phyloP scores from a whole-genome alignment of 2,797 vertebrate species.

The Corythornis leucogaster region DNA sequence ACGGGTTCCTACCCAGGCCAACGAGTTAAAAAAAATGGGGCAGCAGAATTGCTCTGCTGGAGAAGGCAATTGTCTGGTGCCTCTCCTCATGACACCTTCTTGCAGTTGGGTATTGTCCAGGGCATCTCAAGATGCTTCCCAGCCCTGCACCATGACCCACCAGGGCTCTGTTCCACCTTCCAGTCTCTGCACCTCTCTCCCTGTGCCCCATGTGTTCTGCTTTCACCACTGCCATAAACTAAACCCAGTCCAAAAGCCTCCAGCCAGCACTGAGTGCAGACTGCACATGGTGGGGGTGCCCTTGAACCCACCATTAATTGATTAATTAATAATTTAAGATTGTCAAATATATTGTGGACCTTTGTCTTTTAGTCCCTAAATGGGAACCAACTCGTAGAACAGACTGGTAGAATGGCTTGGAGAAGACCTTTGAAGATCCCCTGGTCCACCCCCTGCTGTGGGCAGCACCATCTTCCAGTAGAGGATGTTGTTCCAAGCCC shows the following conservation, averaged over 20 bases:
- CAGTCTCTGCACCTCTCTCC: neutral
- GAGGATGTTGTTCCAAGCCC: neutral
- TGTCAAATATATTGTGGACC: neutral
- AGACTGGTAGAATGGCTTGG: neutral
- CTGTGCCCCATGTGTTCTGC: accelerated
- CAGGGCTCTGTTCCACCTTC: neutral
- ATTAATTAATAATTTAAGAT: neutral
- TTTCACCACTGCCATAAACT: accelerated
- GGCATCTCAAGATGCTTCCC: neutral
- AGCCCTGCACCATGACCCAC: neutral
- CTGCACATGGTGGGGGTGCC: accelerated
- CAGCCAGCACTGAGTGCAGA: neutral
- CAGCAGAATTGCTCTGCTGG: neutral
- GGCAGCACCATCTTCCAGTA: neutral
- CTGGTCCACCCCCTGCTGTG: neutral
- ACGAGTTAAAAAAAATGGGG: neutral
- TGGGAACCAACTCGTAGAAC: neutral
- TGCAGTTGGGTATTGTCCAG: neutral
- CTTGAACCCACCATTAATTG: too few relatives aligned
- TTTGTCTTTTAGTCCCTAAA: neutral
- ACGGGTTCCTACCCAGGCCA: accelerated
- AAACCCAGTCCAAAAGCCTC: accelerated
- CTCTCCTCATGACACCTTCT: neutral
- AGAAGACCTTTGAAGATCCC: neutral
- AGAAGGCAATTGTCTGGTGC: neutral